These are phyloP conservation scores for Batillaria attramentaria DNA, from an alignment of 1,140 invertebrate species.

Conservation along the genomic window DNA sequence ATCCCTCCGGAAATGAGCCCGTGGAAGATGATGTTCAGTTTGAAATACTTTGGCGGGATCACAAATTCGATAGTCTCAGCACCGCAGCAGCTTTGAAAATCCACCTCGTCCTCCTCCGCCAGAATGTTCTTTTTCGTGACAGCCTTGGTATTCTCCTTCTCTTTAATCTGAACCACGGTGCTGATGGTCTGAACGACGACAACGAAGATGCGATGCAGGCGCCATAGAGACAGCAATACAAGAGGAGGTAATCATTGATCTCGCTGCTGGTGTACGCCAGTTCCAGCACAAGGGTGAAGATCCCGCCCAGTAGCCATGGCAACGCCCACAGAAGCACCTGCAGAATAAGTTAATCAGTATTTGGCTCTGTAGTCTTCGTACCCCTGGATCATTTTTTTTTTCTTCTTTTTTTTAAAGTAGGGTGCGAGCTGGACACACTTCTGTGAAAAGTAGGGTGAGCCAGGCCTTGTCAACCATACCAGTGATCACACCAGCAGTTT, in stretches of 20 bases:
- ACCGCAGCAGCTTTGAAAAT: conserved; percentile 68
- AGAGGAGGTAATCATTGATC: conserved; percentile 54
- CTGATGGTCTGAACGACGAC: conserved; percentile 59
- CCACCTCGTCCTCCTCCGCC: conserved; percentile 67
- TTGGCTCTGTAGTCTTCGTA: neutral
- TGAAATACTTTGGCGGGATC: conserved; percentile 66
- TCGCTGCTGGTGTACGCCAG: conserved; percentile 44
- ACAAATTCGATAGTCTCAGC: conserved; percentile 67
- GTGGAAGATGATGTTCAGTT: conserved; percentile 66
- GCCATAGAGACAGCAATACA: conserved; percentile 59
- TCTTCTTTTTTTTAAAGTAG: neutral
- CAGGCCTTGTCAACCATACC: neutral
- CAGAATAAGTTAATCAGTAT: neutral
- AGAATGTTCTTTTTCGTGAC: conserved; percentile 58
- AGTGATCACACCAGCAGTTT: too few relatives aligned
- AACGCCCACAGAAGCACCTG: conserved; percentile 59
- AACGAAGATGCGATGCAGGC: conserved; percentile 61
- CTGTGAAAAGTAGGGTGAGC: neutral
- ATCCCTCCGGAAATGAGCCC: conserved; percentile 63
- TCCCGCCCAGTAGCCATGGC: conserved; percentile 64
- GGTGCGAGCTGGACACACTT: neutral
- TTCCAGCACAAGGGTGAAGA: conserved; percentile 65
- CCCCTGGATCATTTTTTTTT: neutral
- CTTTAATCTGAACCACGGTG: conserved; percentile 54
- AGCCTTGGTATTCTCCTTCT: conserved; percentile 41